Evolutionary conservation across 2,113 vertebrate genomes (phyloP), one percentile per base, ranked within the genome.

Genomic region (Ancistrus triradiatus): DNA sequence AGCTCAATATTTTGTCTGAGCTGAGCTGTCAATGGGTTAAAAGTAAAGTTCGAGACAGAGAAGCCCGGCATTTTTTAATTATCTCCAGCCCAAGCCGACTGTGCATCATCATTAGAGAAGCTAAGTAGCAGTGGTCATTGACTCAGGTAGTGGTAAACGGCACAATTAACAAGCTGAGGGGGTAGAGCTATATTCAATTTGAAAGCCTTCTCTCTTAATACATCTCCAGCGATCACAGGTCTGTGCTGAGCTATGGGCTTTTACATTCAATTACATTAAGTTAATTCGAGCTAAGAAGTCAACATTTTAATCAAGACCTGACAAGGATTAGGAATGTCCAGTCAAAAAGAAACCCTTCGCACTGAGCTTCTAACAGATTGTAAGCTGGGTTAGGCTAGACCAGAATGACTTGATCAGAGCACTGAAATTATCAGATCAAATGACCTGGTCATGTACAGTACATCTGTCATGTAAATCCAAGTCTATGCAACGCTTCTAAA

Each of bases 211-310:
- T 91, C 91, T 95, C 93, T 91, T 92, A 94, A 98, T 98, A 92
- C 94, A 97, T 97, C 96, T 95, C 91, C 84, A 84, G 89, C 97
- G 93, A 98, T 98, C 95, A 98, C 87, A n/a, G 85, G 82, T 85
- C 88, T 90, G 72, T 95, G 93, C 89, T 87, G 93, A 93, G 91
- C 91, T 92, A 92, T 80, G 57, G 86, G 88, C 89, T 95, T 95
- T 95, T 95, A 95, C 91, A 94, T 94, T 96, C 94, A 95, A 94
- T 96, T 95, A 97, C 91, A 94, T 95, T 97, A 95, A 93, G 92
- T 93, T 98, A 98, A 97, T 97, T 95, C 90, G 85, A 92, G 91
- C 90, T 91, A 95, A 94, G 85, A 96, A 94, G 92, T 92, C 91
- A 93, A 96, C 92, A 90, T 96, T 95, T 95, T 96, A 98, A 97